These are phyloP conservation scores for Sigmodon hispidus DNA, from an alignment of 2,113 vertebrate species.

Conservation along the genomic window DNA sequence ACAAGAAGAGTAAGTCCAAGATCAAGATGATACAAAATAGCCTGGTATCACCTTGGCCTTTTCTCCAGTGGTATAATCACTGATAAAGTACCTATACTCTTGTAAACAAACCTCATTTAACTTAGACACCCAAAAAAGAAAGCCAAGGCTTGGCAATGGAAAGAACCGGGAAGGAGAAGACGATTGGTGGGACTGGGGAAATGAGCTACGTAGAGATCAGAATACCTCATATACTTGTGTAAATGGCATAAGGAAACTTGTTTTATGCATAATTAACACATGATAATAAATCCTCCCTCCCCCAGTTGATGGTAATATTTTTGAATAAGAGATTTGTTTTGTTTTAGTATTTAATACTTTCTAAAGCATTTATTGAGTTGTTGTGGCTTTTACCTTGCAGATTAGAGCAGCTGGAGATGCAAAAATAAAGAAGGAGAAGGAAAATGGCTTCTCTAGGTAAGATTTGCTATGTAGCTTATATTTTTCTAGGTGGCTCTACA, in stretches of 20 bases:
- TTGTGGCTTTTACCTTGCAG: constrained; percentile 84
- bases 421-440: constrained; percentile 95
- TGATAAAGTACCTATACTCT: background rate
- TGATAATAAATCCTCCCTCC: background rate
- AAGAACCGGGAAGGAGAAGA: background rate
- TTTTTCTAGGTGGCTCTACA: background rate
- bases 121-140: background rate
- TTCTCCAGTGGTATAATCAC: background rate
- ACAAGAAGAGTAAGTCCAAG: background rate
- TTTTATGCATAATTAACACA: background rate
- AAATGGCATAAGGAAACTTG: background rate
- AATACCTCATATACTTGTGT: background rate
- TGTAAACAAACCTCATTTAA: background rate
- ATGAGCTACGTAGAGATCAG: background rate
- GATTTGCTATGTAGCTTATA: constrained; percentile 5
- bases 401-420: constrained; percentile 88
- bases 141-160: background rate
- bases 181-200: too few species aligned
- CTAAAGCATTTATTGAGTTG: constrained; percentile 48
- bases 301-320: background rate
- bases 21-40: background rate
- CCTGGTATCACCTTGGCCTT: background rate
- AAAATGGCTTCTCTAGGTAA: constrained; percentile 97
- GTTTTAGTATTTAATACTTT: constrained; percentile 30
- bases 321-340: constrained; percentile 2